Base-by-base conservation (phyloP, 2,113 vertebrate genomes). In the Motacilla alba region DNA sequence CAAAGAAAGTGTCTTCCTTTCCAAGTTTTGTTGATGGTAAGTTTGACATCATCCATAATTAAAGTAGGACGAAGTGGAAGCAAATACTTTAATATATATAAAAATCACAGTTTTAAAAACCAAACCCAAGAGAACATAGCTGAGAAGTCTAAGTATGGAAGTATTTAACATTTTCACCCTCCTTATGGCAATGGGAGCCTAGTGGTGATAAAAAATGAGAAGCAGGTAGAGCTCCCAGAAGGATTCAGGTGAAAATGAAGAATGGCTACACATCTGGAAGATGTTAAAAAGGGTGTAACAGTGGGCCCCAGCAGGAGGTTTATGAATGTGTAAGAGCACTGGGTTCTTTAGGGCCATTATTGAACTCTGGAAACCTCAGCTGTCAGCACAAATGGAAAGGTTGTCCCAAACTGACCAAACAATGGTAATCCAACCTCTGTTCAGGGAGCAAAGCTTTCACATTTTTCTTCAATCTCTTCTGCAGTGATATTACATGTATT, bases 21-120 rank as follows among this genome's bases (percentile, higher is more conserved):
- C 99, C 99, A 91, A 99, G 99, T 97, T 99, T 99, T 97, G 99
- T 99, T 72, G 99, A 99, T 95, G 99, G 99, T 99, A 98, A 99
- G 99, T 96, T 87, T 85, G 84, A 72, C 8, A 85, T 58, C 53
- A 66, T 75, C 44, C 2, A 18, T 15, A 35, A 18, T 12, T 37
- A 30, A 78, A 88, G 31, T 2, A 56, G 30, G 62, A 89, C 70
- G 44, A 70, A 58, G 72, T 60, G 21, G 19, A 67, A 92, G 39
- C 3, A 66, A 87, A 62, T 63, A 18, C n/a, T 94, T 67, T n/a
- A 56, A 60, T 52, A 15, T 44, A 22, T 28, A 74, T 55, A 35
- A 59, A 90, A 89, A 83, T 67, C 35, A 62, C 44, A 44, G 28
- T 87, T 82, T n/a, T 79, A 21, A 78, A 96, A 78, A 11, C 6